These are phyloP conservation scores for Argynnis bischoffii DNA, from an alignment of 2,888 invertebrate species.

Conservation along the genomic window DNA sequence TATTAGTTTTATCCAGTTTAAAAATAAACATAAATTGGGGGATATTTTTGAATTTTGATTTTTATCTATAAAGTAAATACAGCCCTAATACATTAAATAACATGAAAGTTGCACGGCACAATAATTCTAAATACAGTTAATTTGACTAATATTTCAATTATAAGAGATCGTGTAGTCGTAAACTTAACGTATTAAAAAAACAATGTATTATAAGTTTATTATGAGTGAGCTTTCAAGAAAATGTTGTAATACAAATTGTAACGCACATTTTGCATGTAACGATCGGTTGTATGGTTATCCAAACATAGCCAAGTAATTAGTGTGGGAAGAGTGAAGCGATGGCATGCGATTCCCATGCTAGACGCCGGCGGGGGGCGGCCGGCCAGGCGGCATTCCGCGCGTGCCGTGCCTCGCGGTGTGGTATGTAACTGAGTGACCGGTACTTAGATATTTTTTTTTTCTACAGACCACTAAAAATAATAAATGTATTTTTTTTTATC, in stretches of 20 bases:
- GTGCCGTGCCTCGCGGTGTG: slow-evolving; percentile 28
- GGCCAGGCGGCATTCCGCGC: slow-evolving; percentile 45
- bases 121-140: too few species aligned
- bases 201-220: background rate
- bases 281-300: slow-evolving; percentile 10
- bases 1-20: too few species aligned
- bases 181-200: too few species aligned
- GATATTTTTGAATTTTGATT: too few species aligned
- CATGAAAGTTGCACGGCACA: too few species aligned
- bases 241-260: slow-evolving; percentile 1
- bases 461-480: background rate
- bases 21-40: too few species aligned
- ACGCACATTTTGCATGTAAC: slow-evolving; percentile 4
- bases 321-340: slow-evolving; percentile 24
- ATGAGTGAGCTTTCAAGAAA: background rate
- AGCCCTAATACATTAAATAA: too few species aligned
- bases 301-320: slow-evolving; percentile 18
- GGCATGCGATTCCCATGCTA: slow-evolving; percentile 35
- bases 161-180: too few species aligned
- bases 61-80: too few species aligned
- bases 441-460: slow-evolving; percentile 7
- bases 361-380: slow-evolving; percentile 34
- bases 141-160: too few species aligned
- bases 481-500: too few species aligned
- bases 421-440: slow-evolving; percentile 1